Evolutionary conservation across 2,113 vertebrate species (phyloP), one percentile per base, ranked within the genome.

Genomic region (Phaetusa simplex): DNA sequence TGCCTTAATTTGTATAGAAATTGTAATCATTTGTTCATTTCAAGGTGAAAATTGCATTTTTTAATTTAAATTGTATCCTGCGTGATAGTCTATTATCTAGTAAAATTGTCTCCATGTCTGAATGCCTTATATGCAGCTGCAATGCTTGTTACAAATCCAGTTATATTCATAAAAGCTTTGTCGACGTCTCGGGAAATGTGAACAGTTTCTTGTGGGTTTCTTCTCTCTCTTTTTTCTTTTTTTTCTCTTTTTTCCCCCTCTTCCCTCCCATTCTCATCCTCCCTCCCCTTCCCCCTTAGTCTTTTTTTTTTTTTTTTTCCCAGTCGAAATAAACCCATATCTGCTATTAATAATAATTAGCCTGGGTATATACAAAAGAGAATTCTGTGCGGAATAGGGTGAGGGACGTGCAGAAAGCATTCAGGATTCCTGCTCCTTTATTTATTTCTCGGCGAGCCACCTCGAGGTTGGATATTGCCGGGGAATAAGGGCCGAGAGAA

Each of bases 21-120:
- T 99, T 99, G 99, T 99, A 99, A 99, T 99, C 99, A 99, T 99
- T 99, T 99, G 99, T 99, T 99, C 99, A 99, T 99, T 99, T 99
- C 99, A 99, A 99, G 99, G 99, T 99, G 99, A 99, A 99, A 99
- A 99, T 99, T 99, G 99, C 99, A 99, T 99, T 99, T 99, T 99
- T 99, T 99, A 99, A 99, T 99, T 99, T 99, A 99, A 99, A 99
- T 99, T 99, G 99, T 99, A 99, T 99, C 99, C 99, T 99, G 99
- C 99, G 96, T 99, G 99, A 99, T 99, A 99, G 99, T 99, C 99
- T 99, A 99, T 99, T 99, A 99, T 99, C 99, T 99, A 99, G 99
- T 99, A 99, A 99, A 99, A 99, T 99, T 99, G 99, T 99, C 99
- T 99, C 98, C 98, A 98, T 99, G 99, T 99, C 99, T 99, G 98